These are phyloP conservation scores for Anneissia japonica DNA, from an alignment of 35 echinoderm and acorn worm genomes.

Conservation along the genomic window DNA sequence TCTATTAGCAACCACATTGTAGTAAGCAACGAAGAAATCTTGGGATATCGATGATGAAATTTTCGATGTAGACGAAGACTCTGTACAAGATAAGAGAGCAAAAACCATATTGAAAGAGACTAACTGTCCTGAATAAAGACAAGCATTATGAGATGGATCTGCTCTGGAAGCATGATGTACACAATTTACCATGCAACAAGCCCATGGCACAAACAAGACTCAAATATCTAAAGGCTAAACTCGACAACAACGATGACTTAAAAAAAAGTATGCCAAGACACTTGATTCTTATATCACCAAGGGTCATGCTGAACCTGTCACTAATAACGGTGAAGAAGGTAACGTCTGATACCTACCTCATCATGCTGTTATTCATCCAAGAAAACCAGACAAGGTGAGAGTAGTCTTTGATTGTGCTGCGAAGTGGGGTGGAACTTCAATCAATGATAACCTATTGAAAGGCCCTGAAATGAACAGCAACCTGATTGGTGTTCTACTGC, in stretches of 20 bases:
- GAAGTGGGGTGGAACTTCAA: neutral
- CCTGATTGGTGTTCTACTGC: conserved; percentile 15
- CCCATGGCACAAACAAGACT: conserved; percentile 37
- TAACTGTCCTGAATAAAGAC: neutral
- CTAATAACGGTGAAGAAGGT: too few relatives aligned
- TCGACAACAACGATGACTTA: conserved; percentile 27
- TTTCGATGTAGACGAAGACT: too few relatives aligned
- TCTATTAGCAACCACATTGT: too few relatives aligned
- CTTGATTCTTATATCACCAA: conserved; percentile 28
- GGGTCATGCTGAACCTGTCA: conserved; percentile 42
- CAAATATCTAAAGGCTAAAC: conserved; percentile 6
- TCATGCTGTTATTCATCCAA: neutral
- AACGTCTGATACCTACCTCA: conserved; percentile 19
- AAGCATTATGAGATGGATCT: conserved; percentile 41
- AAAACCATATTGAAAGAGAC: too few relatives aligned
- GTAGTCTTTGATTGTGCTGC: conserved; percentile 27
- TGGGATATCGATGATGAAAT: too few relatives aligned
- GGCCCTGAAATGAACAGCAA: conserved; percentile 30
- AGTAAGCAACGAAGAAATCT: too few relatives aligned
- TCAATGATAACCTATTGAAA: conserved; percentile 4
- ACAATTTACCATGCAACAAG: conserved; percentile 31
- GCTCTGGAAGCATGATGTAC: conserved; percentile 22
- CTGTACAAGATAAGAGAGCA: too few relatives aligned
- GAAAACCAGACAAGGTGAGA: conserved; percentile 18
- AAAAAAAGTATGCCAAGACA: conserved; percentile 33